A percentile compares a stretch with the other conserved stretches of the same genome.
Conservation (phyloP, 92 coral and sea anemone species). For the Porites cylindrica region DNA sequence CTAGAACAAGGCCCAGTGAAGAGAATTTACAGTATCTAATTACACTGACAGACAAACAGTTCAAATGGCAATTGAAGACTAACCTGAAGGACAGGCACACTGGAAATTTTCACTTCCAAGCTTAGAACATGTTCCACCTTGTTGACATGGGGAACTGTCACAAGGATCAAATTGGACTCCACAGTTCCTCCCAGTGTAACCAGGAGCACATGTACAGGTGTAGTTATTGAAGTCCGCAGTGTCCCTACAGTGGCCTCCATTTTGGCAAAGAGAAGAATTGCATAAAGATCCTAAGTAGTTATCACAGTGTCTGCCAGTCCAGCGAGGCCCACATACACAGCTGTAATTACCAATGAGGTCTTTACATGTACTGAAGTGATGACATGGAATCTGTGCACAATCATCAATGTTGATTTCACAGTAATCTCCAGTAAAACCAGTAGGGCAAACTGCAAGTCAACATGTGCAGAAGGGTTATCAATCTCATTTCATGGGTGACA, state of each 20-base stretch:
- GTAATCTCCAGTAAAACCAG: conserved; percentile 94
- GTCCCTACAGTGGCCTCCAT: conserved; percentile 82
- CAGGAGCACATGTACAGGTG: conserved; percentile 82
- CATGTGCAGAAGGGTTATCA: neutral
- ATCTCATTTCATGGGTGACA: too few species aligned
- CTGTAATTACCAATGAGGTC: conserved; percentile 82
- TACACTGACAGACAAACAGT: neutral
- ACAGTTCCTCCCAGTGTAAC: conserved; percentile 92
- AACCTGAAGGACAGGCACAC: conserved; percentile 84
- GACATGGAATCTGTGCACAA: conserved; percentile 69
- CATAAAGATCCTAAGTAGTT: conserved; percentile 75
- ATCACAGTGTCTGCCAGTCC: conserved; percentile 81
- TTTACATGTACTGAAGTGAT: conserved; percentile 81
- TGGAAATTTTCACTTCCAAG: conserved; percentile 38
- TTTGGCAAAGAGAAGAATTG: conserved; percentile 62
- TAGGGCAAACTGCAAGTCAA: conserved; percentile 68
- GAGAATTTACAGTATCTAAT: too few species aligned
- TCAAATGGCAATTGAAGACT: neutral
- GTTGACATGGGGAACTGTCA: conserved; percentile 72
- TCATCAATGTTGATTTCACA: conserved; percentile 91
- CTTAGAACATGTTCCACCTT: conserved; percentile 79
- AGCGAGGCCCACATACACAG: conserved; percentile 89
- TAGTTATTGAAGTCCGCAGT: conserved; percentile 83
- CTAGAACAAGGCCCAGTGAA: too few species aligned
- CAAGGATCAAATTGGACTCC: conserved; percentile 66